A percentile compares a stretch with the other conserved stretches of the same genome.
phyloP scores from a whole-genome alignment of 2,888 invertebrate genomes.

The Melipona beecheii region DNA sequence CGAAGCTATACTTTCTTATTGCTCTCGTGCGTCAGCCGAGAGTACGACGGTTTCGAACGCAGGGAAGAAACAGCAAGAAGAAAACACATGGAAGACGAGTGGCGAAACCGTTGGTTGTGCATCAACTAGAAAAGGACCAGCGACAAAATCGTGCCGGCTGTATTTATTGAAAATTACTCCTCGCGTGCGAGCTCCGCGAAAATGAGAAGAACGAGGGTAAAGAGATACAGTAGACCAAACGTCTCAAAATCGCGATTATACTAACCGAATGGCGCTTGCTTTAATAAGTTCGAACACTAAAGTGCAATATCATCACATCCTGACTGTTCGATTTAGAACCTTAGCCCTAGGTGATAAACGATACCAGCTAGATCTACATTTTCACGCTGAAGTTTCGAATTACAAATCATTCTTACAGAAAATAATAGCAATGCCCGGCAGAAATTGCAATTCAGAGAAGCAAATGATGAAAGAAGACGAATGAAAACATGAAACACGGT shows the following conservation, averaged over 20 bases:
- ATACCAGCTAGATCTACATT: not conserved
- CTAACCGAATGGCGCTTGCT: conserved; percentile 54
- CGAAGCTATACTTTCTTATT: conserved; percentile 20
- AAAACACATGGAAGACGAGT: not conserved
- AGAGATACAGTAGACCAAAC: conserved; percentile 27
- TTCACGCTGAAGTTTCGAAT: not conserved
- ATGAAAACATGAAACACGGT: conserved; percentile 25
- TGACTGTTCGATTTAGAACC: conserved; percentile 24
- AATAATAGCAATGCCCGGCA: conserved; percentile 53
- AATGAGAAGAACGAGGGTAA: conserved; percentile 14
- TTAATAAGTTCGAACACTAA: conserved; percentile 60
- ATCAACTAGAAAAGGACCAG: conserved; percentile 47
- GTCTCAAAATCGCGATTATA: conserved; percentile 54
- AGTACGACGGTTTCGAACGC: conserved; percentile 1
- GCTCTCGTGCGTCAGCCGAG: conserved; percentile 26
- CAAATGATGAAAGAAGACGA: conserved; percentile 25
- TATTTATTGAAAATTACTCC: conserved; percentile 77
- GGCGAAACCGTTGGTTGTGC: conserved; percentile 38
- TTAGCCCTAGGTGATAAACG: conserved; percentile 22
- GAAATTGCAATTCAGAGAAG: conserved; percentile 39
- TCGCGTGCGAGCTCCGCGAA: conserved; percentile 70
- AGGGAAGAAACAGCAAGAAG: conserved; percentile 6
- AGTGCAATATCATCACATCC: conserved; percentile 56
- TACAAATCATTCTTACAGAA: conserved; percentile 17
- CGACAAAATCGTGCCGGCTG: conserved; percentile 57